A percentile compares a stretch with the other conserved stretches of the same genome.
These are phyloP conservation scores for Miniopterus natalensis DNA, from an alignment of 2,113 vertebrate species.

Conservation along the genomic window DNA sequence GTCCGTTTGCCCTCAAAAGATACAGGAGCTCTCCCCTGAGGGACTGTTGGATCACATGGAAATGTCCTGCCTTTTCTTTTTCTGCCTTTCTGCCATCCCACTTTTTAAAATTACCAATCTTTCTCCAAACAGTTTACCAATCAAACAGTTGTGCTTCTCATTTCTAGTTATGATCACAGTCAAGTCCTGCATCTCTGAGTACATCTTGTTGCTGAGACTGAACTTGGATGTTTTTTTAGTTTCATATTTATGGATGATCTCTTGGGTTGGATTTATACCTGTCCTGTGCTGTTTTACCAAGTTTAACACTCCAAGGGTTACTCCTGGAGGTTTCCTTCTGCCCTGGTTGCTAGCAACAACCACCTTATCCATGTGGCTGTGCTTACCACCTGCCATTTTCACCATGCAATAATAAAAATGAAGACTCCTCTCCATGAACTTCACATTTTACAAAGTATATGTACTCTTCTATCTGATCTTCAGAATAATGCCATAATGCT, in stretches of 20 bases:
- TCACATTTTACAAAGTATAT: neutral
- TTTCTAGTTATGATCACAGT: neutral
- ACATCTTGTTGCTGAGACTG: neutral
- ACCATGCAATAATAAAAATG: neutral
- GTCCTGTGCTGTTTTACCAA: neutral
- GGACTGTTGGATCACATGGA: neutral
- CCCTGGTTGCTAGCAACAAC: neutral
- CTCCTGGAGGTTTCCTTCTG: neutral
- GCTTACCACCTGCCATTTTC: neutral
- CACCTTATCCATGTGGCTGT: neutral
- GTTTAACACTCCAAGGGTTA: neutral
- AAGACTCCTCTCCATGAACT: neutral
- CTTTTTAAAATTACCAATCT: neutral
- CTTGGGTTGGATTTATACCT: neutral
- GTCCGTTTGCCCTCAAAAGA: neutral
- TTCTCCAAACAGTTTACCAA: neutral
- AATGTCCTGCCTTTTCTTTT: neutral
- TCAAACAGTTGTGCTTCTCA: neutral
- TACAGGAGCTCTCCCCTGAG: neutral
- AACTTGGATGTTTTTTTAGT: neutral
- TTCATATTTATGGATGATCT: neutral
- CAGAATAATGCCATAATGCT: neutral
- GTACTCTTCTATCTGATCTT: neutral
- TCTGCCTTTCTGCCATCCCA: neutral
- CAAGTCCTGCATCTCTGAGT: neutral